A percentile compares a stretch with the other conserved stretches of the same genome.
Evolutionary conservation across 2,888 invertebrate species (phyloP).

Genomic region (Lithosia quadra): DNA sequence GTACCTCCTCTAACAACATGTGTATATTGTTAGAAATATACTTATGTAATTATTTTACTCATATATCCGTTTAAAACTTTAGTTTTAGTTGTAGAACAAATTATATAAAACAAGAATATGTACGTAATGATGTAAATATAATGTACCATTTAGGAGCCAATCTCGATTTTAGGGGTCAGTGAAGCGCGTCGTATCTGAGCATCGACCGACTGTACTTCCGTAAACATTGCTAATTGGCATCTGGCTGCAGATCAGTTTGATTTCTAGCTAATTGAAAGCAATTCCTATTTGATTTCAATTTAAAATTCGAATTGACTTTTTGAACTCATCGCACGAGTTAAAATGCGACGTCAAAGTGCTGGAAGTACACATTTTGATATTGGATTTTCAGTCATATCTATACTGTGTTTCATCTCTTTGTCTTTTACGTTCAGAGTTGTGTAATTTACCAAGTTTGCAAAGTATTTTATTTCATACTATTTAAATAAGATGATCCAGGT

Average conservation of each 20-base stretch:
- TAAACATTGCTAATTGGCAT: constrained; percentile 66
- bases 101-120: not conserved
- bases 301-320: constrained; percentile 39
- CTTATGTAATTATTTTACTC: not conserved
- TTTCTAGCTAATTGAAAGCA: constrained; percentile 42
- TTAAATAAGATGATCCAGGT: too few species aligned
- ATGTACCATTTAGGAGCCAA: constrained; percentile 29
- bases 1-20: not conserved
- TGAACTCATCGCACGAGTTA: constrained; percentile 26
- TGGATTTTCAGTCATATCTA: not conserved
- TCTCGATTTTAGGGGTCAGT: constrained; percentile 30
- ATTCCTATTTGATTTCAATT: constrained; percentile 59
- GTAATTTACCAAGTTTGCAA: not conserved
- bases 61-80: not conserved
- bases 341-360: constrained; percentile 30
- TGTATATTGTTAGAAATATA: not conserved
- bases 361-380: constrained; percentile 22
- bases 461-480: too few species aligned
- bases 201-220: constrained; percentile 39
- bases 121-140: constrained; percentile 6
- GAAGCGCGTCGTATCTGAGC: constrained; percentile 52
- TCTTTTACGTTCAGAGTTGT: not conserved
- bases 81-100: not conserved
- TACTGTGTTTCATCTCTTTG: not conserved
- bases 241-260: constrained; percentile 55